Percentiles rank a stretch among this genome's conserved stretches.
Evolutionary conservation across 2,797 vertebrate genomes (phyloP).

Genomic region (Enteromius afrohamiltoni): DNA sequence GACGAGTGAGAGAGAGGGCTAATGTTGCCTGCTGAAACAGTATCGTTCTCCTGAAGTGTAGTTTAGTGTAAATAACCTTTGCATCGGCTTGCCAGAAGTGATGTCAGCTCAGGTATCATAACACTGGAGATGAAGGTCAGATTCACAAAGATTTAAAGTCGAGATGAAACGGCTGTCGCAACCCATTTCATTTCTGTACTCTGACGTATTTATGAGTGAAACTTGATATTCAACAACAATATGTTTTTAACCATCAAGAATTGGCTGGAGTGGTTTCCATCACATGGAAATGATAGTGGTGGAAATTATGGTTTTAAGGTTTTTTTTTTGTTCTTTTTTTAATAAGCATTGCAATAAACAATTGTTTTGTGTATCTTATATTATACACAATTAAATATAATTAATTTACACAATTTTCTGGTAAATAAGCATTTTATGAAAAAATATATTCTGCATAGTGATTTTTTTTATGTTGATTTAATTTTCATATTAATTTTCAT

Average conservation of each 20-base stretch:
- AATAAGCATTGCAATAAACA: background rate
- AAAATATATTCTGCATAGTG: background rate
- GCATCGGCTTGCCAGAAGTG: background rate
- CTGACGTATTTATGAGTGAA: constrained; percentile 10
- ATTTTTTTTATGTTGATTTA: background rate
- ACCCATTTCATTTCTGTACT: constrained; percentile 1
- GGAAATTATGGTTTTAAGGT: too few species aligned
- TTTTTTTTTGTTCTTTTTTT: too few species aligned
- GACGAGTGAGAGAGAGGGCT: background rate
- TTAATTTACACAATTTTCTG: too few species aligned
- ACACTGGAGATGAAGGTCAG: constrained; percentile 15
- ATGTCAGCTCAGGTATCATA: background rate
- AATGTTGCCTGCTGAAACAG: background rate
- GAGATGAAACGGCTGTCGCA: background rate
- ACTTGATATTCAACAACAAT: background rate
- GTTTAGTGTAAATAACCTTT: constrained; percentile 24
- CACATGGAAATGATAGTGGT: background rate
- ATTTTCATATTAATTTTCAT: too few species aligned
- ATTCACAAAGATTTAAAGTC: constrained; percentile 17
- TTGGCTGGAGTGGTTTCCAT: background rate
- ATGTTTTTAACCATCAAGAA: background rate
- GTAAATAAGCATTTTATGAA: background rate
- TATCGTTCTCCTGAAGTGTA: constrained; percentile 1
- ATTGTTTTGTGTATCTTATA: background rate
- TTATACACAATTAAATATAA: background rate